Percentiles rank a stretch among this genome's conserved stretches.
Conservation (phyloP, 2,888 invertebrate species). For the Dusona sp. region DNA sequence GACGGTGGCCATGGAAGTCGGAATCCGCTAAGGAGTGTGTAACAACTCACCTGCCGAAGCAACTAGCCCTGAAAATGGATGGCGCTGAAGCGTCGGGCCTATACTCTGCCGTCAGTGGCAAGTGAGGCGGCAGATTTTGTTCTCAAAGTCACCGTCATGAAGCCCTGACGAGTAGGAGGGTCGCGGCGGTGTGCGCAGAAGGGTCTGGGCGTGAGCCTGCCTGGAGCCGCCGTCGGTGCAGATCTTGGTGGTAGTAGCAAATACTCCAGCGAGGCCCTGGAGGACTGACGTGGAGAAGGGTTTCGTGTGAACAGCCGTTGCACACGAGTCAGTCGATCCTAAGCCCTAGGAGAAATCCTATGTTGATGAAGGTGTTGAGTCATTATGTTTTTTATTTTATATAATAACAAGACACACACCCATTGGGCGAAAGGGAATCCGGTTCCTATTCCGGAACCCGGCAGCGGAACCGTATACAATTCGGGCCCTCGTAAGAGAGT, state of each 20-base stretch:
- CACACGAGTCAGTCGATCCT: constrained; percentile 87
- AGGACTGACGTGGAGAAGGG: constrained; percentile 87
- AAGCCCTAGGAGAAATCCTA: constrained; percentile 86
- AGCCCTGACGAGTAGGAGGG: constrained; percentile 88
- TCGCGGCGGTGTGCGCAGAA: constrained; percentile 85
- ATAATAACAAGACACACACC: constrained; percentile 77
- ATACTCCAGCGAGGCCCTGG: constrained; percentile 87
- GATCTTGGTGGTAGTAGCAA: constrained; percentile 88
- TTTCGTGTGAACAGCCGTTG: constrained; percentile 88
- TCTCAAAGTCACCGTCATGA: constrained; percentile 73
- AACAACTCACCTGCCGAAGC: constrained; percentile 87
- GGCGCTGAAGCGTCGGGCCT: constrained; percentile 36
- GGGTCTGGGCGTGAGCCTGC: constrained; percentile 70
- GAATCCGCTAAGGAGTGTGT: constrained; percentile 86
- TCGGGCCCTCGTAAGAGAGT: constrained; percentile 83
- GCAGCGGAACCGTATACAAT: constrained; percentile 86
- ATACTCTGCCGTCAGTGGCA: constrained; percentile 36
- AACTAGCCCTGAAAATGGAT: constrained; percentile 85
- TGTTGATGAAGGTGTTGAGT: constrained; percentile 83
- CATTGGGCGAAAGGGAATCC: constrained; percentile 85
- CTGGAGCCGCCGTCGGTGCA: constrained; percentile 80
- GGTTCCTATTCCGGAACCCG: constrained; percentile 88
- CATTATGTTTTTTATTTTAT: constrained; percentile 63
- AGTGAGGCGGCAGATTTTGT: constrained; percentile 20
- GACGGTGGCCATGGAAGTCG: constrained; percentile 92